Percentiles rank a stretch among this genome's conserved stretches.
Evolutionary conservation across 1,140 invertebrate genomes (phyloP).

Genomic region (Drosophila pectinifera): DNA sequence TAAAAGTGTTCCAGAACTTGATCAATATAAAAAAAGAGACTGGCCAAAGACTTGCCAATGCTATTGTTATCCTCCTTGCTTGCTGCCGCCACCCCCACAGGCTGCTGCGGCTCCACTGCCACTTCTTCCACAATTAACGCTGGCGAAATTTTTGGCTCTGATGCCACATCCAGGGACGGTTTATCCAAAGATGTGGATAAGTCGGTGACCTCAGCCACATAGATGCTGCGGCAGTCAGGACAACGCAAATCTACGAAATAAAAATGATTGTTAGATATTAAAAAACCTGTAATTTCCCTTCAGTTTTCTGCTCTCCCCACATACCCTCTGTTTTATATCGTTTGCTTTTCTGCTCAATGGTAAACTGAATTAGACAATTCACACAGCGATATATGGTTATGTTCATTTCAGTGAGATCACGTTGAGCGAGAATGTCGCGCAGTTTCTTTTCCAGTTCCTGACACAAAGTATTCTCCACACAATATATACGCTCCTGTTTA

Average conservation of each 20-base stretch:
- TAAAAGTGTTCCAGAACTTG: constrained; percentile 32
- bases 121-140: constrained; percentile 70
- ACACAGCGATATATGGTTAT: constrained; percentile 87
- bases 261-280: not conserved
- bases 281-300: not conserved
- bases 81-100: constrained; percentile 10
- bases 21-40: constrained; percentile 18
- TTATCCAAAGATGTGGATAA: constrained; percentile 61
- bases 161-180: constrained; percentile 16
- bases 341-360: constrained; percentile 85
- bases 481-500: constrained; percentile 87
- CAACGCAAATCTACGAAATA: constrained; percentile 84
- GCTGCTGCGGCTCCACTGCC: constrained; percentile 9
- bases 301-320: no score
- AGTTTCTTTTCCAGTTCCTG: constrained; percentile 86
- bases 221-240: constrained; percentile 87
- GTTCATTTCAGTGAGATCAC: constrained; percentile 86
- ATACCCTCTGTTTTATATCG: constrained; percentile 36
- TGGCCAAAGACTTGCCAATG: constrained; percentile 74
- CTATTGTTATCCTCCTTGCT: constrained; percentile 74
- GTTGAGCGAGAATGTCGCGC: constrained; percentile 85
- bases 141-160: constrained; percentile 59
- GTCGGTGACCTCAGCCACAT: constrained; percentile 86
- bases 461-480: constrained; percentile 86
- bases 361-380: constrained; percentile 88